Percentiles rank a stretch among this genome's conserved stretches.
Conservation (phyloP, 2,113 vertebrate species). For the Ancistrus triradiatus region DNA sequence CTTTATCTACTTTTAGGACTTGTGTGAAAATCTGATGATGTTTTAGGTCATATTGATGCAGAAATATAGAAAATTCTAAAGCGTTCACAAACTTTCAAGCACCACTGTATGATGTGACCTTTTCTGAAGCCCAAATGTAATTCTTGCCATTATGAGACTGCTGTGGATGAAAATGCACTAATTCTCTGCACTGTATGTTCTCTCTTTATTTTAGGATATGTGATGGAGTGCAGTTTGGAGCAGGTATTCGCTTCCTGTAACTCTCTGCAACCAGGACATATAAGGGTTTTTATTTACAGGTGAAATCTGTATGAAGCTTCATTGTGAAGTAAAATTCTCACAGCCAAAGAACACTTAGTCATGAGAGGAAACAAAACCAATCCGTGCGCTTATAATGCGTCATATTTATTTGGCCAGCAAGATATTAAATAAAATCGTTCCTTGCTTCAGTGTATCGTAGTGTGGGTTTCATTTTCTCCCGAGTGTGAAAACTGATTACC, state of each 20-base stretch:
- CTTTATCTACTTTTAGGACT: too few species aligned
- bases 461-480: not conserved
- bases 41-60: too few species aligned
- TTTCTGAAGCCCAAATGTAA: too few species aligned
- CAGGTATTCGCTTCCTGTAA: constrained; percentile 93
- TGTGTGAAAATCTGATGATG: too few species aligned
- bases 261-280: not conserved
- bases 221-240: constrained; percentile 94
- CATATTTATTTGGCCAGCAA: constrained; percentile 37
- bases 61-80: too few species aligned
- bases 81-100: too few species aligned
- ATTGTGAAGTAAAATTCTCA: not conserved
- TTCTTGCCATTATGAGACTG: too few species aligned
- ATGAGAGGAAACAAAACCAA: not conserved
- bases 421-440: constrained; percentile 35
- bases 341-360: too few species aligned
- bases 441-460: not conserved
- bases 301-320: constrained; percentile 6
- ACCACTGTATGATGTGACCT: too few species aligned
- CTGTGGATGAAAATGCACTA: too few species aligned
- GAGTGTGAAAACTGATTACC: not conserved
- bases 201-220: constrained; percentile 75
- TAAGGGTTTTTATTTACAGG: constrained; percentile 19
- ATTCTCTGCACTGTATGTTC: not conserved
- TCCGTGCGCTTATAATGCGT: constrained; percentile 28